Evolutionary conservation across 92 coral and sea anemone genomes (phyloP), one percentile per base, ranked within the genome.

Genomic region (Phenganax subtilis): DNA sequence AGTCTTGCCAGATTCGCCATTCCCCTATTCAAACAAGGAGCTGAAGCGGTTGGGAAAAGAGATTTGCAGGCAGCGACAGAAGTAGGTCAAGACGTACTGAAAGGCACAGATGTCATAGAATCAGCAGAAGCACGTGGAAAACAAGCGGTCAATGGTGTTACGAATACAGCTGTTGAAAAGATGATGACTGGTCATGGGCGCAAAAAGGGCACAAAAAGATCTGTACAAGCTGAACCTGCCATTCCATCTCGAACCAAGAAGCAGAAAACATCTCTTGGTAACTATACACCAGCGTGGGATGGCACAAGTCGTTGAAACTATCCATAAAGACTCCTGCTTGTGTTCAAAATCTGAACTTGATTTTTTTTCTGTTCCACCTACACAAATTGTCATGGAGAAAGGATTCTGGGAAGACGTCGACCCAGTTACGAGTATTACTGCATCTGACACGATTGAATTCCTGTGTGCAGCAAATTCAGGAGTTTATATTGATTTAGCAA

Each of bases 231-330:
- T 4, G 66, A 71, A 84, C 15, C 71, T 10, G 61, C 56, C 88
- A 89, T 61, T 80, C 77, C 82, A 17, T 14, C 85, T 25, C 72
- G 51, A 73, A 75, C 84, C 54, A 87, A 82, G 83, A 89, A 82
- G 74, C 83, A 44, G 81, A 87, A 80, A 82, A 82, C 89, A 87
- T 37, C 89, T 90, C 70, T 81, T 17, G 68, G 27, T 9, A 55
- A 76, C 16, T 57, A 57, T 76, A 29, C n/a, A 37, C 68, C 81
- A 76, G 25, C 28, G 64, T n/a, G 59, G 27, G n/a, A 72, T 72
- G 29, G 28, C 54, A 7, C 54, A 20, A 20, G 25, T 20, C 25
- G 25, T 72, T 47, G 80, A 75, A 52, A 75, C 63, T 6, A 16
- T 75, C 1, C 80, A 75, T 54, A 75, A 75, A 75, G 80, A 75